Conservation (phyloP, 2,113 vertebrate genomes). For the Anser cygnoides region DNA sequence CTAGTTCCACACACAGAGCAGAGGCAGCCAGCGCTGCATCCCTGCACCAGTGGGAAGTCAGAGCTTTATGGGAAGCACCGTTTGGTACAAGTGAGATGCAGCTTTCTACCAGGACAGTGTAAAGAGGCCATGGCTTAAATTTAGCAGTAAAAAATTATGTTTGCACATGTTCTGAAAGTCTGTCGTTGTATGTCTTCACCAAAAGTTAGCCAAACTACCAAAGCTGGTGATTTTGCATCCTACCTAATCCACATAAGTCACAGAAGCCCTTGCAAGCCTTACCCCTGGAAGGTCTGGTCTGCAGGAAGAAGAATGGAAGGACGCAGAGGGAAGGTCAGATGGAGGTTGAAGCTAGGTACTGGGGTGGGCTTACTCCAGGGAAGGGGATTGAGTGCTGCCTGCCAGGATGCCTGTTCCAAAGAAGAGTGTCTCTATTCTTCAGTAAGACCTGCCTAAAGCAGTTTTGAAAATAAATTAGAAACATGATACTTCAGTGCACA, state of each 20-base stretch:
- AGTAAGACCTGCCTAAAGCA: conserved; percentile 9
- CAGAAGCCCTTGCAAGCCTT: background rate
- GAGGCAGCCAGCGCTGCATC: background rate
- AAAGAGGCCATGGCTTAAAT: background rate
- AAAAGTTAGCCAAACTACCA: background rate
- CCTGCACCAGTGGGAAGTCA: background rate
- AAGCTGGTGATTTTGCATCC: background rate
- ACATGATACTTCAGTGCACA: background rate
- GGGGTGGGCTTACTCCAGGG: background rate
- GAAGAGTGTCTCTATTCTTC: conserved; percentile 21
- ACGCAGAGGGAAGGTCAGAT: background rate
- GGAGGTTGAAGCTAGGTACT: background rate
- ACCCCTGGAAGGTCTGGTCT: background rate
- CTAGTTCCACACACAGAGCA: background rate
- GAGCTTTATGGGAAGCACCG: background rate
- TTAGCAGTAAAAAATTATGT: background rate
- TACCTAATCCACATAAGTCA: background rate
- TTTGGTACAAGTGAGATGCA: background rate
- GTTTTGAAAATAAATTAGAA: conserved; percentile 57
- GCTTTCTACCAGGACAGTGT: background rate
- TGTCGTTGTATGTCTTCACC: background rate
- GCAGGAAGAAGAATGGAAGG: background rate
- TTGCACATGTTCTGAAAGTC: background rate
- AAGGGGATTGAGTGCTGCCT: background rate
- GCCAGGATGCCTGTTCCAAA: background rate